A percentile compares a stretch with the other conserved stretches of the same genome.
Evolutionary conservation across 2,113 vertebrate species (phyloP).

Genomic region (Cryptoleucopteryx plumbea): DNA sequence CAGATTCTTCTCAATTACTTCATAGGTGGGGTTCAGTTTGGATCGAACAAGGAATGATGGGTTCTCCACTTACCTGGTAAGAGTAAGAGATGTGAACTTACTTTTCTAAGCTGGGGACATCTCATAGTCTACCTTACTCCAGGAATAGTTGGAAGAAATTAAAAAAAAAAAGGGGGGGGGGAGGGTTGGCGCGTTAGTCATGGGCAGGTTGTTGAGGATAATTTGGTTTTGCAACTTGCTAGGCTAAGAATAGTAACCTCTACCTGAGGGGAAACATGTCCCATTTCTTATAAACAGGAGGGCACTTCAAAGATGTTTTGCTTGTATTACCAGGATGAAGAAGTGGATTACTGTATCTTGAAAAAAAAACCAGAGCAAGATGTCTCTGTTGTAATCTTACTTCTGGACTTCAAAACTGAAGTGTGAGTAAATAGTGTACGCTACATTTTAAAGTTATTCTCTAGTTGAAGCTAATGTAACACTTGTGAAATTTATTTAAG

Average conservation of each 20-base stretch:
- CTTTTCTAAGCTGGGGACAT: not conserved
- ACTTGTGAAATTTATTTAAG: not conserved
- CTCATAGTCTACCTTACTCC: not conserved
- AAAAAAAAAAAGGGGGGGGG: not conserved
- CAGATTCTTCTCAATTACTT: not conserved
- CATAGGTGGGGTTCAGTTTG: constrained; percentile 82
- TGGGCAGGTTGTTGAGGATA: not conserved
- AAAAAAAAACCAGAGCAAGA: constrained; percentile 67
- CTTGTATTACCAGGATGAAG: constrained; percentile 75
- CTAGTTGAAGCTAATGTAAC: not conserved
- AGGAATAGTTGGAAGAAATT: not conserved
- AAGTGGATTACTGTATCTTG: constrained; percentile 80
- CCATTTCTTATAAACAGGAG: not conserved
- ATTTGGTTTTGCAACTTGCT: not conserved
- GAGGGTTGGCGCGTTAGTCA: not conserved
- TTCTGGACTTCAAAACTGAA: constrained; percentile 70
- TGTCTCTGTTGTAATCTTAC: constrained; percentile 73
- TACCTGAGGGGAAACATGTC: rapidly evolving
- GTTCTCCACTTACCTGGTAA: constrained; percentile 84
- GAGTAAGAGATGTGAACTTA: constrained; percentile 27
- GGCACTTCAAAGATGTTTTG: not conserved
- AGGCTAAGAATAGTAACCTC: not conserved
- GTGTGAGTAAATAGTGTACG: constrained; percentile 62
- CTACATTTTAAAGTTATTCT: not conserved
- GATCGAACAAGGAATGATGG: constrained; percentile 84